phyloP scores from a whole-genome alignment of 1,140 invertebrate genomes.

The Danaus plexippus region DNA sequence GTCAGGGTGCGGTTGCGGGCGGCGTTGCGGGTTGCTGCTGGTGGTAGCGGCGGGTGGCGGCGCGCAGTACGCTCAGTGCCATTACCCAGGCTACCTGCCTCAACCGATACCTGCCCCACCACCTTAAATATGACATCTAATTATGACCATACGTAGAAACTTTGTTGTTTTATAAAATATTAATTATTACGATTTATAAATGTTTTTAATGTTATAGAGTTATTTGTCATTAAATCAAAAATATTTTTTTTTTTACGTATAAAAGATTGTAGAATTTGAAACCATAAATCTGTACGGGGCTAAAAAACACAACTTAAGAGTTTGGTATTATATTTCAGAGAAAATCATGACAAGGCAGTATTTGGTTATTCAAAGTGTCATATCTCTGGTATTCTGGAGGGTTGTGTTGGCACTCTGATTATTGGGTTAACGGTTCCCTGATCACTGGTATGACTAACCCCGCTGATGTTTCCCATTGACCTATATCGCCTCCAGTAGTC shows the following conservation, averaged over 20 bases:
- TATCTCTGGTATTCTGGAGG: conserved; percentile 82
- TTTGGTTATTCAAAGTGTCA: conserved; percentile 76
- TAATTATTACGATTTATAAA: conserved; percentile 21
- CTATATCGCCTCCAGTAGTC: conserved; percentile 61
- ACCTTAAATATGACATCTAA: conserved; percentile 53
- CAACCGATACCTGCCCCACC: conserved; percentile 57
- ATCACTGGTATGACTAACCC: conserved; percentile 74
- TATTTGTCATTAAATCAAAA: too few species aligned
- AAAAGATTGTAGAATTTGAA: too few species aligned
- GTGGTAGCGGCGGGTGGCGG: conserved; percentile 69
- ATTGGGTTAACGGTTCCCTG: conserved; percentile 81
- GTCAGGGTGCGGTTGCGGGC: conserved; percentile 67
- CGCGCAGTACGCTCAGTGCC: conserved; percentile 59
- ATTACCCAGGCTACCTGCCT: conserved; percentile 44
- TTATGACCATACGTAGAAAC: conserved; percentile 27
- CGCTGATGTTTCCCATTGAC: conserved; percentile 61
- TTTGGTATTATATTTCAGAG: conserved; percentile 23
- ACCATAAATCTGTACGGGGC: too few species aligned
- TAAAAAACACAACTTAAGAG: too few species aligned
- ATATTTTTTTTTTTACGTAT: too few species aligned
- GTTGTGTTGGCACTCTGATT: conserved; percentile 78
- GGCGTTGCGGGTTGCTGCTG: conserved; percentile 64
- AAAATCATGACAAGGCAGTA: conserved; percentile 40
- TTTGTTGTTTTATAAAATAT: conserved; percentile 3
- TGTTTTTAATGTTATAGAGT: too few species aligned